Percentiles rank a stretch among this genome's conserved stretches.
Evolutionary conservation across 1,140 invertebrate genomes (phyloP).

Genomic region (Diplogasteroides magnus): DNA sequence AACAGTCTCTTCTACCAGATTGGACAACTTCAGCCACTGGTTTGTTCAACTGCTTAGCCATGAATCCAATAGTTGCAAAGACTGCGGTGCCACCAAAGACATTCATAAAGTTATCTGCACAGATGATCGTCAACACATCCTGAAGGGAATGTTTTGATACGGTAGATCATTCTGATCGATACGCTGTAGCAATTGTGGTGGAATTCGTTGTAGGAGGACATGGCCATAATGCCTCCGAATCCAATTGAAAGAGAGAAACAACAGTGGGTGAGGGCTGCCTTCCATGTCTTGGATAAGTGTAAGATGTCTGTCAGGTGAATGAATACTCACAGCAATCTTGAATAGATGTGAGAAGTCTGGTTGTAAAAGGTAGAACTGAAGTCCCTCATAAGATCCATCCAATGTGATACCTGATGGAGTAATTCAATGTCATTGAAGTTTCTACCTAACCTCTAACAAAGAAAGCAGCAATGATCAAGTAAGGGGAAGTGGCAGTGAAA

Average conservation of each 20-base stretch:
- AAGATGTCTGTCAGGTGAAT: conserved; percentile 13
- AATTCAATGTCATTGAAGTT: too few species aligned
- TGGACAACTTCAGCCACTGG: conserved; percentile 63
- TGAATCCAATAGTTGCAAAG: conserved; percentile 66
- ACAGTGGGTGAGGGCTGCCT: conserved; percentile 59
- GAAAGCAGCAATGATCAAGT: too few species aligned
- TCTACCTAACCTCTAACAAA: too few species aligned
- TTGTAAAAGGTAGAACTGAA: conserved; percentile 8
- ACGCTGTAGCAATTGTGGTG: conserved; percentile 10
- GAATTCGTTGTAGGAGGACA: conserved; percentile 58
- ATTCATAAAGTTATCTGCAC: conserved; percentile 66
- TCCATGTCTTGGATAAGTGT: conserved; percentile 56
- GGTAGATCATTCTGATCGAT: neutral
- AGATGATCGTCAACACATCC: conserved; percentile 65
- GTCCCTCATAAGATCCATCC: neutral
- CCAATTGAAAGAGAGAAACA: conserved; percentile 61
- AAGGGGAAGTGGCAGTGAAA: too few species aligned
- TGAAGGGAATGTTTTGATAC: conserved; percentile 28
- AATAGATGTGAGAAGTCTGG: conserved; percentile 10
- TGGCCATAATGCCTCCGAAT: conserved; percentile 61
- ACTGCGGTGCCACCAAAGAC: conserved; percentile 65
- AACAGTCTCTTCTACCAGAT: conserved; percentile 38
- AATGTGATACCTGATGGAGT: neutral
- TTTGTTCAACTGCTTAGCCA: conserved; percentile 58
- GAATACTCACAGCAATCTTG: conserved; percentile 1